These are phyloP conservation scores for Phataginus tricuspis DNA, from an alignment of 2,797 vertebrate genomes.

Conservation along the genomic window DNA sequence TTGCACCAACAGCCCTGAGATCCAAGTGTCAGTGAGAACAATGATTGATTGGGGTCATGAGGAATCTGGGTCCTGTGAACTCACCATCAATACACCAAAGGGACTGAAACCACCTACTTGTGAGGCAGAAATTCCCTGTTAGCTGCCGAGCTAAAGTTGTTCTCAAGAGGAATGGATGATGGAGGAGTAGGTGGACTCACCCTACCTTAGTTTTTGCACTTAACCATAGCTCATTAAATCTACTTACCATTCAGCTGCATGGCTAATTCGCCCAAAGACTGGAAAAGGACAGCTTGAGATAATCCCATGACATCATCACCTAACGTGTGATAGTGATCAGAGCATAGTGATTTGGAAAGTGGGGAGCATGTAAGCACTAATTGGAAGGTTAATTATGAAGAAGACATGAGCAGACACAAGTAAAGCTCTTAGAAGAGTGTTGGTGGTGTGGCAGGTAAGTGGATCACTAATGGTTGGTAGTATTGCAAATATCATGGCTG, in stretches of 20 bases:
- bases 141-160: neutral
- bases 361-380: neutral
- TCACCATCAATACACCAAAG: neutral
- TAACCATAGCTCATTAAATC: neutral
- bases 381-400: neutral
- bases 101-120: neutral
- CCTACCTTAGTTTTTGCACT: neutral
- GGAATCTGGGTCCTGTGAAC: neutral
- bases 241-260: neutral
- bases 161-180: neutral
- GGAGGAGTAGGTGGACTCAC: neutral
- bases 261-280: neutral
- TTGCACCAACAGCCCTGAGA: neutral
- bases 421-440: neutral
- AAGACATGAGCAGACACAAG: neutral
- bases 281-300: neutral
- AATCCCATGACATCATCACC: neutral
- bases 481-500: neutral
- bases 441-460: neutral
- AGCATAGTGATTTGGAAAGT: neutral
- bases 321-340: neutral
- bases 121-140: neutral
- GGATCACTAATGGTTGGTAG: too few species aligned
- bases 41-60: neutral
- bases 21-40: neutral